Percentiles rank a stretch among this genome's conserved stretches.
Conservation (phyloP, 2,113 vertebrate species). For the Sinocyclocheilus anshuiensis region DNA sequence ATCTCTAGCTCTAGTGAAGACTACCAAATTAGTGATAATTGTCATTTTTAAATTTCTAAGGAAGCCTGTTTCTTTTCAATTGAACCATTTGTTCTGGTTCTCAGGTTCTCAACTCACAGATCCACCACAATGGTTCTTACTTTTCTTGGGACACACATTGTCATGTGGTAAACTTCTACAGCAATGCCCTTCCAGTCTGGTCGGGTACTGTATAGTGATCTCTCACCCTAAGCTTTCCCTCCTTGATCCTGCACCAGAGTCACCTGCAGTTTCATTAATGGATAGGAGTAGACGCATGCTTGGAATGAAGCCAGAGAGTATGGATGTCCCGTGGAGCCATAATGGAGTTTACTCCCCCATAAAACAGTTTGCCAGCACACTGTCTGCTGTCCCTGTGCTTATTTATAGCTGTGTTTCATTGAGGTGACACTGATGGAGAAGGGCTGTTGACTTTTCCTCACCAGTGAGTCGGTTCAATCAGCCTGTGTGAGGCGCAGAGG, state of each 20-base stretch:
- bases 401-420: slow-evolving; percentile 47
- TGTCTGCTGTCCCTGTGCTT: slow-evolving; percentile 45
- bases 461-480: slow-evolving; percentile 33
- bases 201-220: slow-evolving; percentile 13
- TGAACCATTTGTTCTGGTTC: neutral
- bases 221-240: neutral
- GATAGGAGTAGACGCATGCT: slow-evolving; percentile 35
- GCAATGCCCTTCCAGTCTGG: neutral
- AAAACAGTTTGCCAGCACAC: slow-evolving; percentile 34
- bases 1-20: neutral
- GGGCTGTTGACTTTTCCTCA: slow-evolving; percentile 49
- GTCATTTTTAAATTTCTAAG: neutral
- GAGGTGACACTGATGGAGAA: slow-evolving; percentile 54
- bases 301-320: slow-evolving; percentile 46
- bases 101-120: neutral
- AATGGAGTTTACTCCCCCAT: slow-evolving; percentile 50
- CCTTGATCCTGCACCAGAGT: slow-evolving; percentile 14
- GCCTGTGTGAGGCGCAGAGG: slow-evolving; percentile 2
- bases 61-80: neutral
- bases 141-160: neutral
- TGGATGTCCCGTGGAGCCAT: slow-evolving; percentile 32
- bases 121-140: too few relatives aligned
- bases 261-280: slow-evolving; percentile 47
- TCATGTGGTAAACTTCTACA: neutral
- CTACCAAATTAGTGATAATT: neutral